Base-by-base conservation (phyloP, 2,888 invertebrate genomes). In the Stegana nigrithorax region DNA sequence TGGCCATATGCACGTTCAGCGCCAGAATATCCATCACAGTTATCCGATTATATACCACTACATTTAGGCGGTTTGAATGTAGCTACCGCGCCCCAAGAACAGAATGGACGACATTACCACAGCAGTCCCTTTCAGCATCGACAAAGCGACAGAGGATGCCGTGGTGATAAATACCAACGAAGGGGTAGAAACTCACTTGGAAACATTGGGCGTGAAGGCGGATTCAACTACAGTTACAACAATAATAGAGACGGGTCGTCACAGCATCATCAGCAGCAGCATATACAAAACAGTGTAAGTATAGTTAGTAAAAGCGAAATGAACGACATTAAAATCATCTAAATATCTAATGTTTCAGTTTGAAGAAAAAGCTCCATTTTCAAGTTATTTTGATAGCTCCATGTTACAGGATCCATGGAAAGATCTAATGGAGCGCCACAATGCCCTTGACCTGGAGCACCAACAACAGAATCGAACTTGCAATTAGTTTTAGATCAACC, bases 371-470 rank as follows among this genome's bases (percentile, higher is more conserved):
- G 57, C 64, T 8, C 36, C 60, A 2, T 63, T 64, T 25, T 50
- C 69, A 0, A 66, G 69, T 4, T 85, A 81, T 59, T 78, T 77
- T 42, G 85, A 85, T 65, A 73, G 68, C 1, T 81, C 84, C 1
- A 85, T 85, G 84, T 64, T 84, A 0, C 81, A 83, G 56, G 85
- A 85, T 66, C 85, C 85, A 0, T 85, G 85, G 85, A 68, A 65
- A 0, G 79, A 82, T 1, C 62, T 85, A 3, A 68, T 83, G n/a
- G n/a, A n/a, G n/a, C n/a, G n/a, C n/a, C n/a, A n/a, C n/a, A n/a
- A n/a, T n/a, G n/a, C n/a, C n/a, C n/a, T n/a, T n/a, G n/a, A n/a
- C n/a, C n/a, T n/a, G n/a, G 10, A 29, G 10, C 6, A 29, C 29
- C 29, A 29, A 29, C 6, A 29, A 29, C 10, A 29, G 29, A 29